Percentiles rank a stretch among this genome's conserved stretches.
Evolutionary conservation across 2,113 vertebrate species (phyloP).

Genomic region (Sander vitreus): DNA sequence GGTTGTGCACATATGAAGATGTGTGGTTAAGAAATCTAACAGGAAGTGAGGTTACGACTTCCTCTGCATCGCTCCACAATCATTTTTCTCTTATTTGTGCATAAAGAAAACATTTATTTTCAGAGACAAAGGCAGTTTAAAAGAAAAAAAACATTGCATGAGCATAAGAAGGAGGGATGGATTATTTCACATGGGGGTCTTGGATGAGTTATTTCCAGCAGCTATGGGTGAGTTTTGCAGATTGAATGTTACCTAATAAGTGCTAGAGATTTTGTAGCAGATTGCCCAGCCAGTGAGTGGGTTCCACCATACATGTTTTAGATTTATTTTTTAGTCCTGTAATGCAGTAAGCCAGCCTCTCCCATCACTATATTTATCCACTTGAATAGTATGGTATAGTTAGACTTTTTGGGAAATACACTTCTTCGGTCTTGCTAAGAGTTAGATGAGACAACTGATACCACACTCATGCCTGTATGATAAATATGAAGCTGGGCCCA

Average conservation of each 20-base stretch:
- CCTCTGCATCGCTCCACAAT: conserved; percentile 5
- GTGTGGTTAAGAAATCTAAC: conserved; percentile 1
- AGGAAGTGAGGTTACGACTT: conserved; percentile 30
- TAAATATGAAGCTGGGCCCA: neutral
- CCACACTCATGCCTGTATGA: neutral
- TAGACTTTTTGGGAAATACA: neutral
- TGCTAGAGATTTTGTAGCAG: neutral
- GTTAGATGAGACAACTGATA: neutral
- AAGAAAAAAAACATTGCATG: neutral
- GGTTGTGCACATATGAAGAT: neutral
- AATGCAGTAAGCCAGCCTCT: neutral
- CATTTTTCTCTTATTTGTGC: neutral
- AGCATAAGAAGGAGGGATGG: neutral
- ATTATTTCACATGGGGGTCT: conserved; percentile 21
- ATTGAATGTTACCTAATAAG: neutral
- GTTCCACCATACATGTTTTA: neutral
- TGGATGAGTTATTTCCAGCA: conserved; percentile 37
- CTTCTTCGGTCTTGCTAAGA: too few relatives aligned
- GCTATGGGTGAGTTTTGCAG: conserved; percentile 39
- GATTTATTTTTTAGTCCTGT: neutral
- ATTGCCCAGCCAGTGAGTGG: neutral
- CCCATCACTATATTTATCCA: neutral
- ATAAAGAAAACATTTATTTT: neutral
- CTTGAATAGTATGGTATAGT: neutral
- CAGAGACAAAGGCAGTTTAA: neutral